Conservation (phyloP, 2,113 vertebrate species). For the Eulemur rufifrons region DNA sequence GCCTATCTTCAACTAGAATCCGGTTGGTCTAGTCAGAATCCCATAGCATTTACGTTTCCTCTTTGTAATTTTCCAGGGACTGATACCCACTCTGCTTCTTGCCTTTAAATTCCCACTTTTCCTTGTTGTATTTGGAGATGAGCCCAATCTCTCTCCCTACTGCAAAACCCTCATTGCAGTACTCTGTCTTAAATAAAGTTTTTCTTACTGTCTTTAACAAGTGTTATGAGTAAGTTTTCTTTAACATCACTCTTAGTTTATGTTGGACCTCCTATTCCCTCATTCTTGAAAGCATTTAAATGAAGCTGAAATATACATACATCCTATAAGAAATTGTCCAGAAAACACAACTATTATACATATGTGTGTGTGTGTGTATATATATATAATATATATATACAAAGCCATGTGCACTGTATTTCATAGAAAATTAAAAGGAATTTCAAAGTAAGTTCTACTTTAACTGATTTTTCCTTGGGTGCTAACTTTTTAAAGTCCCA, state of each 20-base stretch:
- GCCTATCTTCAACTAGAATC: neutral
- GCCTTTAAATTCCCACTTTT: neutral
- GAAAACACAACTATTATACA: neutral
- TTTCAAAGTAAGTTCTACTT: neutral
- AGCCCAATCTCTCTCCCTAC: neutral
- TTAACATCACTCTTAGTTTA: neutral
- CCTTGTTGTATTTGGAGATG: neutral
- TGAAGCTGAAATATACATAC: neutral
- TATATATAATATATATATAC: too few relatives aligned
- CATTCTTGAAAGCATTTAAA: neutral
- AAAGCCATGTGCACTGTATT: neutral
- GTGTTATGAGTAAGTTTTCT: neutral
- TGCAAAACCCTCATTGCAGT: neutral
- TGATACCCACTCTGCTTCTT: neutral
- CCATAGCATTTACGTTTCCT: neutral
- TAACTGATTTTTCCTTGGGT: slow-evolving; percentile 5
- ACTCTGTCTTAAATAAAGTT: neutral
- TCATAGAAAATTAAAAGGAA: neutral
- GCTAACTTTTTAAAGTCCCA: neutral
- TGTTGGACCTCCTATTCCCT: neutral
- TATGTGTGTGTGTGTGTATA: too few relatives aligned
- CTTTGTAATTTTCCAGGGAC: neutral
- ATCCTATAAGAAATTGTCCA: neutral
- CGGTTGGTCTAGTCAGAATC: neutral
- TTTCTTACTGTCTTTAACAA: neutral